phyloP scores from a whole-genome alignment of 2,113 vertebrate genomes.

The Saimiri boliviensis region DNA sequence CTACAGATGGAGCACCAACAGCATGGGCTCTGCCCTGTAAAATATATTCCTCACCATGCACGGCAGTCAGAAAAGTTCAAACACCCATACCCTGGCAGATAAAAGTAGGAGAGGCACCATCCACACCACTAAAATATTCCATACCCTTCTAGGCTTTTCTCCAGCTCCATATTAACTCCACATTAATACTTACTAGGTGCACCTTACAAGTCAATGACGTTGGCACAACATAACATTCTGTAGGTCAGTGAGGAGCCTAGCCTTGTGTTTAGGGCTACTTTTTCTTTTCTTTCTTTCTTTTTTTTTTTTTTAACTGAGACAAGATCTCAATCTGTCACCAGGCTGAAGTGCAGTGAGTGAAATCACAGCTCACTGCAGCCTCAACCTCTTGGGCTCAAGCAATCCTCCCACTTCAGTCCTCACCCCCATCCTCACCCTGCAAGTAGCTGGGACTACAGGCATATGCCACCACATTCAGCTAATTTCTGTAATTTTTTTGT shows the following conservation, averaged over 20 bases:
- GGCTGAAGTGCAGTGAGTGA: too few species aligned
- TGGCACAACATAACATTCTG: not conserved
- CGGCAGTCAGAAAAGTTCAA: not conserved
- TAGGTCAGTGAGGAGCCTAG: not conserved
- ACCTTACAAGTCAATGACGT: not conserved
- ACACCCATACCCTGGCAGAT: not conserved
- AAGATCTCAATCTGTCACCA: too few species aligned
- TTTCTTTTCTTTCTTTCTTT: too few species aligned
- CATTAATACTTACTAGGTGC: not conserved
- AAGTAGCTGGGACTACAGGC: too few species aligned
- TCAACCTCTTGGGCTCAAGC: too few species aligned
- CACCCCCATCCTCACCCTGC: too few species aligned
- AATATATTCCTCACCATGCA: not conserved
- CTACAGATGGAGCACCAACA: not conserved
- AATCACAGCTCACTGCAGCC: too few species aligned
- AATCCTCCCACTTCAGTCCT: too few species aligned
- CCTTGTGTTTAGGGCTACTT: not conserved
- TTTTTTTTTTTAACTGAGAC: too few species aligned
- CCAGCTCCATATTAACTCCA: not conserved
- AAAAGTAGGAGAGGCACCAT: not conserved
- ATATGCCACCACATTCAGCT: too few species aligned
- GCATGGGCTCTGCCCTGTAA: rapidly evolving
- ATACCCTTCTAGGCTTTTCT: not conserved
- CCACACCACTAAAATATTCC: not conserved
- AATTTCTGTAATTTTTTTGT: too few species aligned